phyloP scores from a whole-genome alignment of 2,797 vertebrate genomes.

The Macropodus opercularis region DNA sequence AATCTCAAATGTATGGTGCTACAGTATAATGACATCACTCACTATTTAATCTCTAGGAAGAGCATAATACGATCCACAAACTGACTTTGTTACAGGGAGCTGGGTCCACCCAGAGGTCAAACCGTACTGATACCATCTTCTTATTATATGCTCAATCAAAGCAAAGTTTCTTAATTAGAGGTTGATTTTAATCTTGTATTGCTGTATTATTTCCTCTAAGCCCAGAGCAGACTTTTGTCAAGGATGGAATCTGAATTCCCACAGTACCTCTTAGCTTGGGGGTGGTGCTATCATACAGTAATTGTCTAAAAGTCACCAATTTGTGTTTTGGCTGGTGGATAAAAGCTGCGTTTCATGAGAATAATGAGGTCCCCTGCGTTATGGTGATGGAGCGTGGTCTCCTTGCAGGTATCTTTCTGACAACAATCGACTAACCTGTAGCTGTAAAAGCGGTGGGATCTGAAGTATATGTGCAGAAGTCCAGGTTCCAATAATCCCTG shows the following conservation, averaged over 20 bases:
- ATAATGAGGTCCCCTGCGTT: slow-evolving; percentile 52
- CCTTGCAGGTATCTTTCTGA: slow-evolving; percentile 32
- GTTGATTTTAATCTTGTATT: slow-evolving; percentile 15
- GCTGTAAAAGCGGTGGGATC: slow-evolving; percentile 3
- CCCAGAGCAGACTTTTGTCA: slow-evolving; percentile 21
- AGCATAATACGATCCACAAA: neutral
- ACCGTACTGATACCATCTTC: neutral
- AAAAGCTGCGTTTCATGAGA: slow-evolving; percentile 27
- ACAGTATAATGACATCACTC: neutral
- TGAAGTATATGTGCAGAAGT: neutral
- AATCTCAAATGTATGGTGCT: neutral
- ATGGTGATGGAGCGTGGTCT: slow-evolving; percentile 23
- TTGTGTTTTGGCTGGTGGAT: slow-evolving; percentile 45
- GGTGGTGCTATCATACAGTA: slow-evolving; percentile 38
- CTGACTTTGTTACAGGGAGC: neutral
- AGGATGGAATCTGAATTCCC: slow-evolving; percentile 32
- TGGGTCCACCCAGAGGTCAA: neutral
- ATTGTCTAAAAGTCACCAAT: slow-evolving; percentile 48
- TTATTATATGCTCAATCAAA: slow-evolving; percentile 26
- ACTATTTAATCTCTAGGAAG: neutral
- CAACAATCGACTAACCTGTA: slow-evolving; percentile 25
- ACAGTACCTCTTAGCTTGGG: slow-evolving; percentile 38
- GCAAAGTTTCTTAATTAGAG: slow-evolving; percentile 34
- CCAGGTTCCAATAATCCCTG: slow-evolving; percentile 1
- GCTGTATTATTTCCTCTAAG: slow-evolving; percentile 24